These are phyloP conservation scores for Lepidurus apus DNA, from an alignment of 1,140 invertebrate genomes.

Conservation along the genomic window DNA sequence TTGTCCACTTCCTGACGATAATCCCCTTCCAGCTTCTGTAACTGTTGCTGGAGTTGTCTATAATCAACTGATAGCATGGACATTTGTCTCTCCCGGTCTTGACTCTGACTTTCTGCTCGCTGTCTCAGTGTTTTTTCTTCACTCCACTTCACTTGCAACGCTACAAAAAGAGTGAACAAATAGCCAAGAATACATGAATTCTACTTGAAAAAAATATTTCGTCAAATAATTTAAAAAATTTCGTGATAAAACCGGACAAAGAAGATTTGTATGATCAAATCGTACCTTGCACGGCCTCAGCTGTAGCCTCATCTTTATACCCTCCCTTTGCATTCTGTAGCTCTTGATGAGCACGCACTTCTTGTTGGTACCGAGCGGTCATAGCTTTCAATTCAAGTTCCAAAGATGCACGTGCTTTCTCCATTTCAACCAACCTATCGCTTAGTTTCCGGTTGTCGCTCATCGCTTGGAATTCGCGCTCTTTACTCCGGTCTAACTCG, in stretches of 20 bases:
- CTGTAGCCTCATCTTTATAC: constrained; percentile 84
- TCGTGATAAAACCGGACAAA: constrained; percentile 29
- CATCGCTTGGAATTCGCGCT: constrained; percentile 63
- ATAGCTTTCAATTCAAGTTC: constrained; percentile 80
- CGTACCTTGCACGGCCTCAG: constrained; percentile 82
- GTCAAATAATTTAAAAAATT: background rate
- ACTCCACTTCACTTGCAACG: constrained; percentile 80
- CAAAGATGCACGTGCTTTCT: constrained; percentile 82
- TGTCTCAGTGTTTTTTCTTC: constrained; percentile 80
- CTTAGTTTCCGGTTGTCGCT: constrained; percentile 70
- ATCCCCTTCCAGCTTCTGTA: constrained; percentile 85
- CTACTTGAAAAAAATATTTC: too few species aligned
- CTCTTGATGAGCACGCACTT: constrained; percentile 80
- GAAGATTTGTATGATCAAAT: constrained; percentile 26
- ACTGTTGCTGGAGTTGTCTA: constrained; percentile 78
- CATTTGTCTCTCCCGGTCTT: constrained; percentile 89
- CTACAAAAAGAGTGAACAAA: constrained; percentile 49
- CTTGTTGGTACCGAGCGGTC: constrained; percentile 80
- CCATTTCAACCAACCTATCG: constrained; percentile 72
- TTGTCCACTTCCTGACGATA: constrained; percentile 82
- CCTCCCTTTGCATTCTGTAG: constrained; percentile 64
- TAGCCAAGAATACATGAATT: too few species aligned
- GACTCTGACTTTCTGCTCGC: constrained; percentile 70
- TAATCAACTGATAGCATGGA: constrained; percentile 91
- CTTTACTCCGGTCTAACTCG: constrained; percentile 66